Evolutionary conservation across 2,113 vertebrate genomes (phyloP), one percentile per base, ranked within the genome.

Genomic region (Osmerus eperlanus): DNA sequence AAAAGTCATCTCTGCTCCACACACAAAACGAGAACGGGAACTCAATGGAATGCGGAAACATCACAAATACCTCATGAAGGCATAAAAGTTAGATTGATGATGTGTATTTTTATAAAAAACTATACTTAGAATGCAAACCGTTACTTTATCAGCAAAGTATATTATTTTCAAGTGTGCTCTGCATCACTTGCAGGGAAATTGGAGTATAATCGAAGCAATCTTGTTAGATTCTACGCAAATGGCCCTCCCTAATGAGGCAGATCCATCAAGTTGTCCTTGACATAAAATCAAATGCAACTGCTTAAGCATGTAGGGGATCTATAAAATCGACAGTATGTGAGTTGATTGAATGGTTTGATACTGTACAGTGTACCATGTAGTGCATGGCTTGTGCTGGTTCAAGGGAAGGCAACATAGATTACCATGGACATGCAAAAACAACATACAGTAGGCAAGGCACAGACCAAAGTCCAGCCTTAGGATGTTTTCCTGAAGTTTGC

Each of bases 241-340:
- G 11, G 66, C 73, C 72, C 41, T 72, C 62, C 70, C 62, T 64
- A 84, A 79, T 78, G 72, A 76, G 55, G 23, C 36, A 65, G 23
- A 72, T 85, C 77, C 53, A 79, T 88, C 74, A 82, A 58, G 18
- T 82, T 74, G 77, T 74, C 72, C 68, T 53, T 72, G 72, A 76
- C 61, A 68, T 75, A 23, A 76, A 72, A 64, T 77, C 70, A 78
- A 25, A 75, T 67, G 59, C 29, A 67, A 60, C 23, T 72, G 47
- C 68, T 73, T 68, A 41, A 67, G 72, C 53, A 55, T 64, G 14
- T 36, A 25, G 28, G 63, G 21, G 47, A 64, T 65, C 70, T 51
- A 55, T 41, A 36, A 7, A 60, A 59, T 67, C 47, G 3, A 23
- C 41, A 51, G 3, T 52, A 71, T 62, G 56, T 18, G 29, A 66